These are phyloP conservation scores for Tupaia chinensis DNA, from an alignment of 2,113 vertebrate genomes.

Conservation along the genomic window DNA sequence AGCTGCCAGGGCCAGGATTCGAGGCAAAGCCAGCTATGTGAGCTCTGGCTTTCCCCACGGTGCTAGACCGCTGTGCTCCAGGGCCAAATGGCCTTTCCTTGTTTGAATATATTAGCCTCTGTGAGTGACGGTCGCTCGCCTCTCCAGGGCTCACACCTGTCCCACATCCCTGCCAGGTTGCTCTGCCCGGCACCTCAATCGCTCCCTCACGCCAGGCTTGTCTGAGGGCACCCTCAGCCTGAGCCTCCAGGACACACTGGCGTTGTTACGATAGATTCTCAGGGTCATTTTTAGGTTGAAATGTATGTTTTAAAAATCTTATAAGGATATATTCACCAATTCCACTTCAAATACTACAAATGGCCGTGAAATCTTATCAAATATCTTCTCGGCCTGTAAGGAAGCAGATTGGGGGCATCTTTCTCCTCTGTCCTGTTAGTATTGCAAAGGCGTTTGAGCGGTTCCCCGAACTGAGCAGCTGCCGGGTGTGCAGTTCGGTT, in stretches of 20 bases:
- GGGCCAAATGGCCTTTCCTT: no score
- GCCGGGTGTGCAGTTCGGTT: neutral
- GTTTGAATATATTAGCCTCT: no score
- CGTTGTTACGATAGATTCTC: neutral
- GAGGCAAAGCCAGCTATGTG: no score
- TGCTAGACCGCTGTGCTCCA: no score
- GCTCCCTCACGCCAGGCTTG: no score
- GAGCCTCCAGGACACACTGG: neutral
- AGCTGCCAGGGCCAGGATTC: no score
- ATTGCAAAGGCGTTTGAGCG: neutral
- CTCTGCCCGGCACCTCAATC: neutral
- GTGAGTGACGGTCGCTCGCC: no score
- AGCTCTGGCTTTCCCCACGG: no score
- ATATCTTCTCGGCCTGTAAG: neutral
- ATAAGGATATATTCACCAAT: neutral
- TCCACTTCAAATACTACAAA: neutral
- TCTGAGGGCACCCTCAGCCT: no score
- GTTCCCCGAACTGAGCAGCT: neutral
- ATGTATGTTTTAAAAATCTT: constrained; percentile 11
- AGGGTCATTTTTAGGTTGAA: constrained; percentile 11
- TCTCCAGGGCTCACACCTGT: neutral
- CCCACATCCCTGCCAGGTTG: neutral
- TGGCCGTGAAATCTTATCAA: neutral
- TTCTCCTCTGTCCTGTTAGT: neutral
- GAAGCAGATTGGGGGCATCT: neutral